Conservation (phyloP, 2,113 vertebrate species). For the Trochalopteron elliotii region DNA sequence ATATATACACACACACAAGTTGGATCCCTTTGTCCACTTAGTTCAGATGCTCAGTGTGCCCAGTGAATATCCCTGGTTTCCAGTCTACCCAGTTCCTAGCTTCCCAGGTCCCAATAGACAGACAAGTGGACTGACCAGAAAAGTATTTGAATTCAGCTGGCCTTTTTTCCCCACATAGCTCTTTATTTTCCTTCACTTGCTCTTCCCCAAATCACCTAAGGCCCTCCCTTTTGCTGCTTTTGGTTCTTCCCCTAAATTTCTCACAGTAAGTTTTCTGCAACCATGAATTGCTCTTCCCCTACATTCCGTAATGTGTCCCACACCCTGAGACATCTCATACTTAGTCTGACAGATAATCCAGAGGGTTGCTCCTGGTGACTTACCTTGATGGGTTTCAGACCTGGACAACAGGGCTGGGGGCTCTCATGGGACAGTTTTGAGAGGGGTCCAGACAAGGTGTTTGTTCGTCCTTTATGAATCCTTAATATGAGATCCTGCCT, state of each 20-base stretch:
- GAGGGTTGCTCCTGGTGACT: background rate
- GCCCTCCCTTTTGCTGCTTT: background rate
- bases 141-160: background rate
- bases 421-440: background rate
- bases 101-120: background rate
- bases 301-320: background rate
- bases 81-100: background rate
- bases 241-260: background rate
- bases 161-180: background rate
- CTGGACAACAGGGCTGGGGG: background rate
- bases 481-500: background rate
- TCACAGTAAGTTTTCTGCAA: background rate
- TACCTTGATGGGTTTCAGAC: background rate
- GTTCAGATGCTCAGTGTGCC: background rate
- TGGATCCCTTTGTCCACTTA: background rate
- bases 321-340: background rate
- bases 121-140: background rate
- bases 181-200: background rate
- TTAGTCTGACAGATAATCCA: background rate
- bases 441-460: background rate
- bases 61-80: background rate
- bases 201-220: background rate
- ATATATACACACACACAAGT: background rate
- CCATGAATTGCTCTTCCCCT: background rate
- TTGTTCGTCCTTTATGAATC: background rate